Evolutionary conservation across 2,888 invertebrate species (phyloP), one percentile per base, ranked within the genome.

Genomic region (Zaprionus lineosus): DNA sequence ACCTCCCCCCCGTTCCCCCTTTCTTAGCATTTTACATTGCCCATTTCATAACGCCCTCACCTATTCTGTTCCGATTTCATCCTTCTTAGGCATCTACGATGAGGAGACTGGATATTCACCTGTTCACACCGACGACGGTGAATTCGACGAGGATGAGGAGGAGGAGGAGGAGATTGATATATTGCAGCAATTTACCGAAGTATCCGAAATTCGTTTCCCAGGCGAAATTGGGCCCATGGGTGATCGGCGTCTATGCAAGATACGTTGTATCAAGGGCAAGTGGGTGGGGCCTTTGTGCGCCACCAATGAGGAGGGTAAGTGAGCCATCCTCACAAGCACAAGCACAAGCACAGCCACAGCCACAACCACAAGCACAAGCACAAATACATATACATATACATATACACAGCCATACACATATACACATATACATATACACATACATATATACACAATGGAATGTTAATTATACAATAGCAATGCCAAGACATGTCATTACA

Each of bases 221-320:
- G 95, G 95, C 11, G 92, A 94, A 66, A 93, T 95, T 65, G 94
- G 94, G 7, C 94, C 94, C 2, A 90, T 94, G 57, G 93, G 93
- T 64, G 95, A 95, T 87, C 91, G 93, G 52, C 91, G 95, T 16
- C 92, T 95, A 50, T 96, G 96, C 90, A 96, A 96, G 90, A 95
- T 96, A 69, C 95, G 95, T 88, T 96, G 96, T 87, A 93, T 95
- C 59, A 94, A 94, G 86, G 95, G 95, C 36, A 94, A 94, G 87
- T 96, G 96, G 96, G 94, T 95, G 31, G 96, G 96, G 1, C 96
- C 96, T 0, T 91, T 96, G 12, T 96, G 96, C 88, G 94, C 94
- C 41, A 92, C 92, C 63, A 89, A 89, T 43, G 93, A 94, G 76
- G 93, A 94, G 91, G 95, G 95, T 95, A 91, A 91, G 88, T 89